phyloP scores from a whole-genome alignment of 1,140 invertebrate species.

The Penaeus indicus region DNA sequence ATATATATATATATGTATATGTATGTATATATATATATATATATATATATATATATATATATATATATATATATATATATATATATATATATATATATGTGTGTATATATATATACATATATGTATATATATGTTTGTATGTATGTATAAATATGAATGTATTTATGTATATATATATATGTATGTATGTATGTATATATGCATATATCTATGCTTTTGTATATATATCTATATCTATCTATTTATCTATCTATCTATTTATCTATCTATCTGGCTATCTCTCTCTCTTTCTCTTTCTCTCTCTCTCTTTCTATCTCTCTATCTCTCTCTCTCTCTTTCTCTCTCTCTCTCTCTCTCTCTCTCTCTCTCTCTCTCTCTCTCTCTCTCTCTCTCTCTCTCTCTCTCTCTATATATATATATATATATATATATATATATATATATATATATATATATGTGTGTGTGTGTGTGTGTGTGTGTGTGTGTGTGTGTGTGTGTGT shows the following conservation, averaged over 20 bases:
- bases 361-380: not conserved
- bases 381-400: not conserved
- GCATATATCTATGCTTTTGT: not conserved
- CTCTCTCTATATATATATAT: not conserved
- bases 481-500: not conserved
- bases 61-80: not conserved
- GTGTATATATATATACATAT: not conserved
- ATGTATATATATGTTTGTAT: not conserved
- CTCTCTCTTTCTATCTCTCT: not conserved
- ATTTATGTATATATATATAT: slow-evolving; percentile 27
- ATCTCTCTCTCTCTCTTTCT: not conserved
- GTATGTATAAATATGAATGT: not conserved
- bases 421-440: not conserved
- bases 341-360: not conserved
- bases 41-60: not conserved
- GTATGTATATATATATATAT: slow-evolving; percentile 15
- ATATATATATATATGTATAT: not conserved
- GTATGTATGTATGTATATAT: slow-evolving; percentile 13
- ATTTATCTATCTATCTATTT: not conserved
- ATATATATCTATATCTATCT: slow-evolving; percentile 21
- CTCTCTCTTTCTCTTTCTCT: not conserved
- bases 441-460: slow-evolving; percentile 18
- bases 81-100: not conserved
- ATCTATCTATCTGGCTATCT: not conserved
- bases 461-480: slow-evolving; percentile 5